Evolutionary conservation across 2,797 vertebrate genomes (phyloP), one percentile per base, ranked within the genome.

Genomic region (Eleutherodactylus coqui): DNA sequence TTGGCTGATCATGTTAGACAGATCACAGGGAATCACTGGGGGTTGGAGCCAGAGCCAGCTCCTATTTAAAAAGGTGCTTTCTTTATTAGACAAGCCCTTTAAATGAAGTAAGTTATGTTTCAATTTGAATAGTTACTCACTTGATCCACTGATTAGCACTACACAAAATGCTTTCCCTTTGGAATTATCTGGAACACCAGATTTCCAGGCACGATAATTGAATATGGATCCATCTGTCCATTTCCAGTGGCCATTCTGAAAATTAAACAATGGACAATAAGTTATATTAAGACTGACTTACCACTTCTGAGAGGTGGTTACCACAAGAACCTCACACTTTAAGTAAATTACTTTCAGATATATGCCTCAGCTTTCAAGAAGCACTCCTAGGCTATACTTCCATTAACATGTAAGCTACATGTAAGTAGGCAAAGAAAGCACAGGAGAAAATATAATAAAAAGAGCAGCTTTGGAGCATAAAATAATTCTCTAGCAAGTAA

Each of bases 161-260:
- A 32, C 53, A 43, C 88, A 89, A 80, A 36, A 83, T 76, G 87
- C 85, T 16, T 55, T 49, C 5, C 53, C 32, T 19, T 79, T 47
- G 29, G 19, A 5, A 27, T 89, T 87, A 72, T 89, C 83, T 55
- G 88, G 85, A 49, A 81, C 13, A 1, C 75, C 83, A 2, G 2
- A 0, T 27, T 67, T 82, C 88, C 88, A 89, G 29, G 32, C 36
- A n/a, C 29, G 36, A 82, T 67, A 88, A 62, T 75, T 73, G 34
- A 13, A 87, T 41, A 79, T 85, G 32, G 88, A 87, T 19, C 83
- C 83, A 83, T 88, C 85, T 7, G 88, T 83, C 88, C 88, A 88
- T 14, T 34, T 85, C 88, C 88, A 88, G n/a, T 29, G 55, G 5
- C 83, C 51, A 73, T 87, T 79, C 88, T 87, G 43, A 34, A 79